A percentile compares a stretch with the other conserved stretches of the same genome.
Evolutionary conservation across 2,888 invertebrate species (phyloP).

Genomic region (Crematogaster levior): DNA sequence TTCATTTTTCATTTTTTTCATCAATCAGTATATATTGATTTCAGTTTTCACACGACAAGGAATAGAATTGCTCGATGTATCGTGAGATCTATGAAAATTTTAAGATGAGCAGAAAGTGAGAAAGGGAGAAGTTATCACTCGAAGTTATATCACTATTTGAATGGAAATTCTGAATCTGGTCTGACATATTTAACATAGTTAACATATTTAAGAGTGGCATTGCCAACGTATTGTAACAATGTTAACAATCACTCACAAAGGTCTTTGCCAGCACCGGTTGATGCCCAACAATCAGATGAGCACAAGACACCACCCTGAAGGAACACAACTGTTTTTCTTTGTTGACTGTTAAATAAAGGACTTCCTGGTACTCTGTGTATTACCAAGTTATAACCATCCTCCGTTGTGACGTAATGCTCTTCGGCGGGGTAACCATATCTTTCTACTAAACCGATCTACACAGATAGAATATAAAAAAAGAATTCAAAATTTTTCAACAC

Average conservation of each 20-base stretch:
- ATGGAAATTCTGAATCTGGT: no score
- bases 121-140: no score
- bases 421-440: slow-evolving; percentile 77
- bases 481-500: no score
- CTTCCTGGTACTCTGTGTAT: slow-evolving; percentile 79
- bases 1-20: no score
- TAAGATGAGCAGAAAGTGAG: not conserved
- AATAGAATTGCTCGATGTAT: no score
- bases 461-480: not conserved
- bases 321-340: slow-evolving; percentile 75
- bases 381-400: slow-evolving; percentile 78
- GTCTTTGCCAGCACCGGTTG: slow-evolving; percentile 78
- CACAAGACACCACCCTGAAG: slow-evolving; percentile 78
- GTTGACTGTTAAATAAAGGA: slow-evolving; percentile 65
- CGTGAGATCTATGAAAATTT: no score
- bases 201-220: no score
- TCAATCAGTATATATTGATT: no score
- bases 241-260: slow-evolving; percentile 73
- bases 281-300: slow-evolving; percentile 81
- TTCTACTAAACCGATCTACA: slow-evolving; percentile 75
- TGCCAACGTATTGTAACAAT: not conserved
- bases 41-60: no score
- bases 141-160: not conserved
- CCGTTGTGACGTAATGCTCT: slow-evolving; percentile 78
- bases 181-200: no score